These are phyloP conservation scores for Pachycephala philippinensis DNA, from an alignment of 2,113 vertebrate genomes.

Conservation along the genomic window DNA sequence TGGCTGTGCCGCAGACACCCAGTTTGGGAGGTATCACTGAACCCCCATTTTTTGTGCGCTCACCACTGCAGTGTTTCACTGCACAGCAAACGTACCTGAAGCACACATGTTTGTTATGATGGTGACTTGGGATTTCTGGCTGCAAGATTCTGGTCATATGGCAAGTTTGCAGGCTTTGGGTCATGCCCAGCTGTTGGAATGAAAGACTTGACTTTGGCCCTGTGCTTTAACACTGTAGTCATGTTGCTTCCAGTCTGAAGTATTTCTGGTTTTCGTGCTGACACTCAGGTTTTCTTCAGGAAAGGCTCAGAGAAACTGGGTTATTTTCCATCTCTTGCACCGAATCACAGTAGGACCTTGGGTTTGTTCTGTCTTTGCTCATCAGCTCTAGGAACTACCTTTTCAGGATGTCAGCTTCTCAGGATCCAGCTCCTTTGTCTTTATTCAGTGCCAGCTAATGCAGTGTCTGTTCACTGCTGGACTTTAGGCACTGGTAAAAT, in stretches of 20 bases:
- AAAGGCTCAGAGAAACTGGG: background rate
- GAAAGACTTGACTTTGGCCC: background rate
- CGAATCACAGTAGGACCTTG: background rate
- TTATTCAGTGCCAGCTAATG: background rate
- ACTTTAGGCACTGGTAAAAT: background rate
- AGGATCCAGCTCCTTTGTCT: background rate
- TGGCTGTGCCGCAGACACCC: background rate
- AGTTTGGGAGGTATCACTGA: background rate
- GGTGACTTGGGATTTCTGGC: background rate
- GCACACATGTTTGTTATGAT: rapidly evolving
- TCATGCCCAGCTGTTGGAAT: background rate
- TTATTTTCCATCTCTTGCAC: background rate
- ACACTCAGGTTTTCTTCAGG: background rate
- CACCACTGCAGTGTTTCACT: background rate
- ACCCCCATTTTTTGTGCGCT: background rate
- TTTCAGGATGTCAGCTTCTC: background rate
- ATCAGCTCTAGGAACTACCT: background rate
- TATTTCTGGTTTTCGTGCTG: background rate
- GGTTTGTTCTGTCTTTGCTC: background rate
- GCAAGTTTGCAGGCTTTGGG: background rate
- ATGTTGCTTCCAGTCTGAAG: background rate
- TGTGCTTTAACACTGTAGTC: background rate
- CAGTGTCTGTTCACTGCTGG: background rate
- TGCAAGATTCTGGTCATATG: background rate
- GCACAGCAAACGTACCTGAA: background rate